Conservation (phyloP, 2,888 invertebrate genomes). For the Drosophila kambysellisi region DNA sequence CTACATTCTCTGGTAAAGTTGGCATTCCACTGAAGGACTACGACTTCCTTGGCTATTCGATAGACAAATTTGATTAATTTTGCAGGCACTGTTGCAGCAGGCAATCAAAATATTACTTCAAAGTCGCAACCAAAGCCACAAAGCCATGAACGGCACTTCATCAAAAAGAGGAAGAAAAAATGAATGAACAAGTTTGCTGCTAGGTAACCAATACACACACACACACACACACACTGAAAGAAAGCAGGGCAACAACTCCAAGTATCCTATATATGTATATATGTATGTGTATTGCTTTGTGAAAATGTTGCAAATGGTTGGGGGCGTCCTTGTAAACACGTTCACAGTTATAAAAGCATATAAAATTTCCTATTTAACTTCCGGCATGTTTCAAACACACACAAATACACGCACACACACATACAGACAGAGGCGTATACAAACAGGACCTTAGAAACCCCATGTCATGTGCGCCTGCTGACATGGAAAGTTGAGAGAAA, state of each 20-base stretch:
- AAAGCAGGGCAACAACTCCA: not conserved
- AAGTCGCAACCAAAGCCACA: conserved; percentile 54
- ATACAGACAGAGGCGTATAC: conserved; percentile 1
- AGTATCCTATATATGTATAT: not conserved
- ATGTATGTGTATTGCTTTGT: not conserved
- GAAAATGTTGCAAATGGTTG: conserved; percentile 17
- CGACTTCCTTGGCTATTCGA: not conserved
- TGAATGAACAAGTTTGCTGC: conserved; percentile 63
- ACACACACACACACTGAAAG: conserved; percentile 1
- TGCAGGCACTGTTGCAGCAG: conserved; percentile 5
- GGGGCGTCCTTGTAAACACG: conserved; percentile 69
- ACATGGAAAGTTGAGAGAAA: conserved; percentile 73
- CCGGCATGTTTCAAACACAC: conserved; percentile 64
- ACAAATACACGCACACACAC: conserved; percentile 14
- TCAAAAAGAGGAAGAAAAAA: conserved; percentile 51
- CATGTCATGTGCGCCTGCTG: conserved; percentile 46
- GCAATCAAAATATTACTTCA: conserved; percentile 25
- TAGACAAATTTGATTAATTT: conserved; percentile 56
- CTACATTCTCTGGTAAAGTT: not conserved
- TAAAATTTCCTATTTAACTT: conserved; percentile 80
- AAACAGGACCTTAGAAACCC: conserved; percentile 23
- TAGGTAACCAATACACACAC: conserved; percentile 46
- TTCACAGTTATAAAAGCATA: conserved; percentile 81
- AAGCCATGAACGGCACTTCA: conserved; percentile 63
- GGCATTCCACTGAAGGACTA: not conserved